Evolutionary conservation across 2,113 vertebrate species (phyloP).

Genomic region (Canis aureus): DNA sequence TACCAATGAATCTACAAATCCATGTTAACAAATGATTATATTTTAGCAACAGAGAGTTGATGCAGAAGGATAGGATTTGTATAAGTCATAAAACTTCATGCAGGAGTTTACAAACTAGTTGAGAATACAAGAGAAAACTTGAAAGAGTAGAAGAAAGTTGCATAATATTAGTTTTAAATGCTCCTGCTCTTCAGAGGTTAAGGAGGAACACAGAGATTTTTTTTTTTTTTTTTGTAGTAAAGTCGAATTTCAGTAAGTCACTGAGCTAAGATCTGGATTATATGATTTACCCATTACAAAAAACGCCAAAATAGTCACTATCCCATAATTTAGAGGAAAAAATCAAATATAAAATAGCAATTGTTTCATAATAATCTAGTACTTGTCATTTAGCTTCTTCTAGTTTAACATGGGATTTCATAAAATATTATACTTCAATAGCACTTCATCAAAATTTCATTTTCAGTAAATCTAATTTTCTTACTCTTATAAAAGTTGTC

Average conservation of each 20-base stretch:
- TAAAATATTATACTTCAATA: constrained; percentile 53
- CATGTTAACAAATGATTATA: neutral
- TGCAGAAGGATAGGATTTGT: neutral
- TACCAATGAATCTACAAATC: neutral
- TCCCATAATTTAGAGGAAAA: neutral
- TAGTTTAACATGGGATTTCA: constrained; percentile 37
- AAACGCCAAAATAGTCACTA: neutral
- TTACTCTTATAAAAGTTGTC: constrained; percentile 34
- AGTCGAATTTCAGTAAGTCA: neutral
- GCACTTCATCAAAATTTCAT: constrained; percentile 61
- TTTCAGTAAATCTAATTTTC: constrained; percentile 62
- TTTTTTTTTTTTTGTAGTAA: neutral
- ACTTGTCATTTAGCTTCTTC: constrained; percentile 44
- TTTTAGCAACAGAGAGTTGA: neutral
- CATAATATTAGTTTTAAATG: neutral
- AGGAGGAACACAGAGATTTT: neutral
- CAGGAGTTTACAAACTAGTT: neutral
- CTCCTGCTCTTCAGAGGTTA: neutral
- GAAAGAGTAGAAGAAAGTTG: neutral
- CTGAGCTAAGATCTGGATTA: neutral
- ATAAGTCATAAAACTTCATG: neutral
- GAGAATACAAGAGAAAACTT: neutral
- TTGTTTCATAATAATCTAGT: neutral
- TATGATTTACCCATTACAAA: constrained; percentile 31
- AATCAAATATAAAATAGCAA: constrained; percentile 9